These are phyloP conservation scores for Catocala sponsa DNA, from an alignment of 2,888 invertebrate genomes.

Conservation along the genomic window DNA sequence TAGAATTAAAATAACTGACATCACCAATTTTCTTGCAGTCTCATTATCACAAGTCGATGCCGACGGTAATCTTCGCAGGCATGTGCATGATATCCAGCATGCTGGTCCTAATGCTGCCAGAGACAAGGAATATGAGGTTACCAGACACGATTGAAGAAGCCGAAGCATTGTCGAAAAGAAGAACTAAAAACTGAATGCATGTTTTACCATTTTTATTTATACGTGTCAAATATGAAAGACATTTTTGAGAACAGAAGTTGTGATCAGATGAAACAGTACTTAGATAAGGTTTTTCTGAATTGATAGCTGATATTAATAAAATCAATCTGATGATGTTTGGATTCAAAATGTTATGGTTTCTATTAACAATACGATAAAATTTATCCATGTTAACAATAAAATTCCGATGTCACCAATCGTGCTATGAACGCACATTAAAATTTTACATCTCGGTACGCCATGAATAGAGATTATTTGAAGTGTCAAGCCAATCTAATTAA, in stretches of 20 bases:
- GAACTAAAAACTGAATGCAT: slow-evolving; percentile 56
- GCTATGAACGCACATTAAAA: too few relatives aligned
- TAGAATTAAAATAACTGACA: too few relatives aligned
- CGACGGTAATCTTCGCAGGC: slow-evolving; percentile 89
- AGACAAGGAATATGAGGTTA: slow-evolving; percentile 90
- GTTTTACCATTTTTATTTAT: neutral
- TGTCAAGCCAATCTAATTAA: too few relatives aligned
- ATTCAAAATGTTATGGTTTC: too few relatives aligned
- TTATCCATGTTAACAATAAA: too few relatives aligned
- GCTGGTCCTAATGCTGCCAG: slow-evolving; percentile 90
- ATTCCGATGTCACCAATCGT: too few relatives aligned
- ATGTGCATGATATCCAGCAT: slow-evolving; percentile 89
- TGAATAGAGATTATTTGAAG: too few relatives aligned
- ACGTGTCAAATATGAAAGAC: slow-evolving; percentile 11
- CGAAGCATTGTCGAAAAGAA: slow-evolving; percentile 80
- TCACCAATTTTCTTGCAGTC: slow-evolving; percentile 63
- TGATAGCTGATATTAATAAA: neutral
- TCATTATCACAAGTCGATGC: slow-evolving; percentile 83
- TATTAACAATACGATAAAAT: too few relatives aligned
- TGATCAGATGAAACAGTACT: slow-evolving; percentile 8
- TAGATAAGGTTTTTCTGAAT: neutral
- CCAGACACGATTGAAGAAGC: slow-evolving; percentile 92
- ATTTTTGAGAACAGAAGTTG: slow-evolving; percentile 8
- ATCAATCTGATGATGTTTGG: too few relatives aligned
- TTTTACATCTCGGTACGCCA: too few relatives aligned